Conservation (phyloP, 2,113 vertebrate species). For the Nerophis lumbriciformis region DNA sequence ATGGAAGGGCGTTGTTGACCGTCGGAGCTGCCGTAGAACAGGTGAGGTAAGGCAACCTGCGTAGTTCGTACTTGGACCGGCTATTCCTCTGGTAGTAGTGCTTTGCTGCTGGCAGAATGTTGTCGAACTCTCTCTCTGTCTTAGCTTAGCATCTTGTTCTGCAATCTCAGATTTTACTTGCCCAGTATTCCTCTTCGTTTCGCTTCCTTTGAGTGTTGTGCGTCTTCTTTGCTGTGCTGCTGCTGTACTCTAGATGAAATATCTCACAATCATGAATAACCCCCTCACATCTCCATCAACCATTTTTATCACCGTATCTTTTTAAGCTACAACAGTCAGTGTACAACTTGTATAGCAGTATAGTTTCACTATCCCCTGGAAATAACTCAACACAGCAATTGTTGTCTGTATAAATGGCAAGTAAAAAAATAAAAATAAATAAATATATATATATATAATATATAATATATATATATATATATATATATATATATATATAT, state of each 20-base stretch:
- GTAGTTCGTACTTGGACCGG: constrained; percentile 26
- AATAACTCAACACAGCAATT: too few species aligned
- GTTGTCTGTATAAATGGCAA: too few species aligned
- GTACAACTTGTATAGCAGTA: too few species aligned
- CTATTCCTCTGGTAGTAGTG: constrained; percentile 43
- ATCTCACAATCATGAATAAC: too few species aligned
- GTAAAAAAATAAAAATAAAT: too few species aligned
- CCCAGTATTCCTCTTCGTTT: constrained; percentile 9
- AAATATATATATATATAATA: too few species aligned
- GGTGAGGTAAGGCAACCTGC: constrained; percentile 55
- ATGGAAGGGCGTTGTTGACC: constrained; percentile 46
- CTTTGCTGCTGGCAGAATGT: constrained; percentile 29
- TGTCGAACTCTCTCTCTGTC: constrained; percentile 19
- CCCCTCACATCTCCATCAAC: too few species aligned
- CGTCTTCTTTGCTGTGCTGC: constrained; percentile 17
- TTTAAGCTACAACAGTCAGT: too few species aligned
- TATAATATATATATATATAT: too few species aligned
- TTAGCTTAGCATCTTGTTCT: constrained; percentile 17
- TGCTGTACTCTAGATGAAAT: not conserved
- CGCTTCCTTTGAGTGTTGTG: constrained; percentile 5
- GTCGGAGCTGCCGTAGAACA: constrained; percentile 50
- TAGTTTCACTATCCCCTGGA: too few species aligned
- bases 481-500: too few species aligned
- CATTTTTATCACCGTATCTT: too few species aligned
- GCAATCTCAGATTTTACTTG: not conserved